Base-by-base conservation (phyloP, 1,140 invertebrate species). In the Eriosoma lanigerum region DNA sequence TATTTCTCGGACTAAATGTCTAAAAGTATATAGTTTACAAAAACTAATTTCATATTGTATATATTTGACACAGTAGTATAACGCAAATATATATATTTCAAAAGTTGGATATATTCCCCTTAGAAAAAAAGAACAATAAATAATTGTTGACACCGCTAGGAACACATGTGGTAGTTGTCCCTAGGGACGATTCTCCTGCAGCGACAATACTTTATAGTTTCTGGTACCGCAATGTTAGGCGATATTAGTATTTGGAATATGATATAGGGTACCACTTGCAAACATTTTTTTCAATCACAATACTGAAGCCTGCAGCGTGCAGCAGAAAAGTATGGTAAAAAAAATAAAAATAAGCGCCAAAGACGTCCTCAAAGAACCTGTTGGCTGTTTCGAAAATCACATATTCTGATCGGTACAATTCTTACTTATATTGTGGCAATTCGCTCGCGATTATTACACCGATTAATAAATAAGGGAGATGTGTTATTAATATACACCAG, bases 141-240 rank as follows among this genome's bases (percentile, higher is more conserved):
- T 78, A 78, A 78, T 78, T 78, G 75, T 78, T 78, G 75, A 78
- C 75, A 62, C 75, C 75, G 32, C 75, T 46, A 29, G 68, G 75
- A 78, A 78, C 75, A 78, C 75, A 78, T 78, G 75, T 78, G 75
- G 75, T 29, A 29, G 75, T 46, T 19, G 44, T 62, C 75, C 38
- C 75, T 5, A 46, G 75, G 75, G 75, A 60, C 75, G 75, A 60
- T 62, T 78, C 75, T 78, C 38, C 38, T 19, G 38, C 38, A 48
- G 17, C 75, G 32, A 38, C 32, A 62, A 62, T 78, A 78, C 56
- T 46, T 60, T 58, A 78, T n/a, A 13, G 52, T 58, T 38, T 6
- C 32, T 44, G 32, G 52, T 58, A 24, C 32, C 32, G 29, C 29
- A n/a, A 50, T 32, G 46, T n/a, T 70, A n/a, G 70, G 26, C 29